Evolutionary conservation across 2,888 invertebrate genomes (phyloP).

Genomic region (Unio pictorum): DNA sequence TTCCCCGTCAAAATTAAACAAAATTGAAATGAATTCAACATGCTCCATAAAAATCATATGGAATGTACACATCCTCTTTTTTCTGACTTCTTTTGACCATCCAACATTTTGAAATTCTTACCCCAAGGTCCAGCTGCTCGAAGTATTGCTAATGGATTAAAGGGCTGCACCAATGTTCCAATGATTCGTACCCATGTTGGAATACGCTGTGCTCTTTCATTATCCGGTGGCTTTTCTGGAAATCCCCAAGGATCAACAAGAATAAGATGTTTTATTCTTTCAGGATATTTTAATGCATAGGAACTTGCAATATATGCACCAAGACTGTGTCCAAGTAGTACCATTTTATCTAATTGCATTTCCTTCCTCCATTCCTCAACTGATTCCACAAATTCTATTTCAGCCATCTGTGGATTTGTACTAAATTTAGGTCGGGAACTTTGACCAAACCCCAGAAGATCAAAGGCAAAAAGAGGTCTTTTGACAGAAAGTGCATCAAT

Average conservation of each 20-base stretch:
- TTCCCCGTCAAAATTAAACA: too few relatives aligned
- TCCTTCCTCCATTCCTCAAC: constrained; percentile 96
- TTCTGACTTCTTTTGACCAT: background rate
- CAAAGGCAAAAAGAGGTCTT: constrained; percentile 92
- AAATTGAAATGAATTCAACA: too few relatives aligned
- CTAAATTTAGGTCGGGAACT: constrained; percentile 92
- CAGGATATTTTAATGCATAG: constrained; percentile 78
- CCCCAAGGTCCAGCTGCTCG: constrained; percentile 89
- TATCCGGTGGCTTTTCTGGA: constrained; percentile 64
- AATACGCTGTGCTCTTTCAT: constrained; percentile 65
- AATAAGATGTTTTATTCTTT: constrained; percentile 91
- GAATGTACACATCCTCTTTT: too few relatives aligned
- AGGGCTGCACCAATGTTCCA: constrained; percentile 83
- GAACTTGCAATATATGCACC: constrained; percentile 75
- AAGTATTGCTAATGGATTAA: constrained; percentile 94
- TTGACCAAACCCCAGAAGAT: constrained; percentile 86
- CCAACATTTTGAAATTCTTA: constrained; percentile 57
- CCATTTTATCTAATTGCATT: constrained; percentile 88
- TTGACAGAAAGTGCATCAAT: constrained; percentile 82
- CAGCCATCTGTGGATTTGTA: constrained; percentile 84
- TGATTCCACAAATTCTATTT: constrained; percentile 89
- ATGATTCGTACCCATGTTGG: constrained; percentile 89
- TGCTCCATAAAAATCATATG: too few relatives aligned
- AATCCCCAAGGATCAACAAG: constrained; percentile 92
- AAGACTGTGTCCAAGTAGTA: constrained; percentile 93